Evolutionary conservation across 2,113 vertebrate species (phyloP).

Genomic region (Odontesthes bonariensis): DNA sequence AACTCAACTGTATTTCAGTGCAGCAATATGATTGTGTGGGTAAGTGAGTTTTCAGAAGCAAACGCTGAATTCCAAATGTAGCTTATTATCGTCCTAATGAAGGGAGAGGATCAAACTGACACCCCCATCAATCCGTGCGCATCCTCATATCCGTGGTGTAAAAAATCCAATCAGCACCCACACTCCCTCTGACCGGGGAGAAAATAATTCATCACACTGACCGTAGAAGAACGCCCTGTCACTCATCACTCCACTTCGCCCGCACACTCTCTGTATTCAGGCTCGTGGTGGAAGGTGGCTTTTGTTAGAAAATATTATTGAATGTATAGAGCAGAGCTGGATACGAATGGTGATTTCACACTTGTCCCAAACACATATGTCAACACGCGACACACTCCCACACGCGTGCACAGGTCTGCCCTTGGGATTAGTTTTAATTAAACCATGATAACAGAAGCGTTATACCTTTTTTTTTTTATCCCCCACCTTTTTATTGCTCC

Average conservation of each 20-base stretch:
- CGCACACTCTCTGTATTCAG: slow-evolving; percentile 15
- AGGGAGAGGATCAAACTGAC: slow-evolving; percentile 14
- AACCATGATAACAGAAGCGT: slow-evolving; percentile 36
- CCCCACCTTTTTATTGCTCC: background rate
- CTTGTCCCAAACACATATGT: slow-evolving; percentile 22
- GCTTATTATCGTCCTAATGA: slow-evolving; percentile 18
- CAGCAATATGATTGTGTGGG: background rate
- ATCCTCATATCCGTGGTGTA: slow-evolving; percentile 14
- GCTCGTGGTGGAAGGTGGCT: background rate
- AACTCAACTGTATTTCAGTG: background rate
- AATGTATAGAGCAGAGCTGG: slow-evolving; percentile 2
- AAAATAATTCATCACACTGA: slow-evolving; percentile 38
- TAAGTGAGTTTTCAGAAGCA: slow-evolving; percentile 2
- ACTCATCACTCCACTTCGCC: slow-evolving; percentile 7
- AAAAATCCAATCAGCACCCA: slow-evolving; percentile 43
- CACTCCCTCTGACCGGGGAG: slow-evolving; percentile 21
- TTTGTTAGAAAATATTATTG: background rate
- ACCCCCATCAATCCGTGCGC: slow-evolving; percentile 13
- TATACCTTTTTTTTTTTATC: slow-evolving; percentile 25
- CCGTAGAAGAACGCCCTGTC: slow-evolving; percentile 31
- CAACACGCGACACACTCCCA: slow-evolving; percentile 13
- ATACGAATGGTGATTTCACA: background rate
- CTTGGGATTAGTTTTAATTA: slow-evolving; percentile 57
- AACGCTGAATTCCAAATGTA: background rate
- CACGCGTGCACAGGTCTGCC: slow-evolving; percentile 13